phyloP scores from a whole-genome alignment of 1,140 invertebrate genomes.

The Caenorhabditis briggsae region DNA sequence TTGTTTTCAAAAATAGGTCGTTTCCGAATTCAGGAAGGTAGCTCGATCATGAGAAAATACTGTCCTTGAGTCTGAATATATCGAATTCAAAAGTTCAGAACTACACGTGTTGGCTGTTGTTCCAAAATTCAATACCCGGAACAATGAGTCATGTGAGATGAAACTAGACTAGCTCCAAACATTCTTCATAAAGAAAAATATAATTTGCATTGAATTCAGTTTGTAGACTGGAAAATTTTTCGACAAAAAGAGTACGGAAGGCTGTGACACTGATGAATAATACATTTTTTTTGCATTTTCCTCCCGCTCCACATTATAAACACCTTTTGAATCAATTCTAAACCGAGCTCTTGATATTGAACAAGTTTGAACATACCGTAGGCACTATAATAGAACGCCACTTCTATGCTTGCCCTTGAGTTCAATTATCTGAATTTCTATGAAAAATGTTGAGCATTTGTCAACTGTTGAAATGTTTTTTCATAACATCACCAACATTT shows the following conservation, averaged over 20 bases:
- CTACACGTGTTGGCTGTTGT: not conserved
- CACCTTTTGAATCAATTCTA: not conserved
- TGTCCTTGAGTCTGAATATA: not conserved
- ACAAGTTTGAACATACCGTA: too few relatives aligned
- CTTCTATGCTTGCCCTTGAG: too few relatives aligned
- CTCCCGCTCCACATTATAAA: constrained; percentile 28
- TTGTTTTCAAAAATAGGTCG: too few relatives aligned
- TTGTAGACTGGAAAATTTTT: constrained; percentile 31
- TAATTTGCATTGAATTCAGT: constrained; percentile 36
- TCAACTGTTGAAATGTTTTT: not conserved
- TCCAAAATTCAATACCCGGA: not conserved
- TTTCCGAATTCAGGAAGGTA: too few relatives aligned
- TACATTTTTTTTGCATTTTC: constrained; percentile 32
- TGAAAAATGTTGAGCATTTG: too few relatives aligned
- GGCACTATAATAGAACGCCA: too few relatives aligned
- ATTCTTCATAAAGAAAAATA: not conserved
- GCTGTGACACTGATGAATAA: constrained; percentile 33
- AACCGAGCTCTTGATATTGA: not conserved
- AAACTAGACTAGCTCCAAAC: not conserved
- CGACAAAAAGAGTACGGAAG: not conserved
- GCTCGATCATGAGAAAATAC: too few relatives aligned
- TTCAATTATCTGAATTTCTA: too few relatives aligned
- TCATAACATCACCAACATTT: not conserved
- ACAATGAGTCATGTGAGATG: not conserved
- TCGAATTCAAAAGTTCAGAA: not conserved